Evolutionary conservation across 2,888 invertebrate genomes (phyloP).

Genomic region (Diloba caeruleocephala): DNA sequence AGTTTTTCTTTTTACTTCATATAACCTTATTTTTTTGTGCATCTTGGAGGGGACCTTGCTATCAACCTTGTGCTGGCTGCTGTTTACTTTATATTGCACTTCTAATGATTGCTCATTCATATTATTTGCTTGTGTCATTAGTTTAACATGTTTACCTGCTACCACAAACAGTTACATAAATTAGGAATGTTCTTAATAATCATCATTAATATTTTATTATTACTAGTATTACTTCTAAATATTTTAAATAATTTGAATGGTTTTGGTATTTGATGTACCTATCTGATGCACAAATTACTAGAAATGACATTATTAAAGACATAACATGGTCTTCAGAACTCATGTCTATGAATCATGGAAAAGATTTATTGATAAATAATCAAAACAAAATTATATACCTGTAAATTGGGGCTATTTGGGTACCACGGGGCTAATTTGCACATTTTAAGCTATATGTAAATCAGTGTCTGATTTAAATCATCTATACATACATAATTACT

Average conservation of each 20-base stretch:
- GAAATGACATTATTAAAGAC: too few species aligned
- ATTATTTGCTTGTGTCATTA: slow-evolving; percentile 19
- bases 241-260: too few species aligned
- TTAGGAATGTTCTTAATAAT: neutral
- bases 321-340: too few species aligned
- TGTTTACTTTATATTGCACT: slow-evolving; percentile 28
- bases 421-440: too few species aligned
- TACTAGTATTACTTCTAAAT: neutral
- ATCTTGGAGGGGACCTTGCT: slow-evolving; percentile 35
- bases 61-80: slow-evolving; percentile 41
- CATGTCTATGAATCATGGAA: too few species aligned
- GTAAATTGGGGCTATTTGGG: too few species aligned
- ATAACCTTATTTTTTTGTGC: slow-evolving; percentile 55
- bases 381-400: too few species aligned
- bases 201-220: neutral
- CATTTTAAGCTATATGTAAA: too few species aligned
- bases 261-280: neutral
- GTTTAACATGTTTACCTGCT: slow-evolving; percentile 6
- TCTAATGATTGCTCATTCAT: slow-evolving; percentile 10
- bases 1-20: slow-evolving; percentile 45
- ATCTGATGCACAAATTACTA: too few species aligned
- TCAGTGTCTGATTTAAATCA: too few species aligned
- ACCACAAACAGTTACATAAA: slow-evolving; percentile 7
- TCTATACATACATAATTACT: too few species aligned
- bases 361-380: too few species aligned